Evolutionary conservation across 2,888 invertebrate species (phyloP).

Genomic region (Acleris cristana): DNA sequence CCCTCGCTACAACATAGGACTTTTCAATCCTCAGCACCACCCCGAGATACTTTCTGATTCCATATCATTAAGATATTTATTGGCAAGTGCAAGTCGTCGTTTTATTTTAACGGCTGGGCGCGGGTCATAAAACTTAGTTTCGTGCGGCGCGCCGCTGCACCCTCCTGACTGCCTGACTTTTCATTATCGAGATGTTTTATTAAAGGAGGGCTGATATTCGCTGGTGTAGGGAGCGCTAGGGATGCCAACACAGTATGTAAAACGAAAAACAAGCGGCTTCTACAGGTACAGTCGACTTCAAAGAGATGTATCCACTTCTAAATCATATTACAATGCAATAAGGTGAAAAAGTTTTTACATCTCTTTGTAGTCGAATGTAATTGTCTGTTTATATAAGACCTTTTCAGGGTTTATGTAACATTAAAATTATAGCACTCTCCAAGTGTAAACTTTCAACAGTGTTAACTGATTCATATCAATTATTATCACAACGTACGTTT

Average conservation of each 20-base stretch:
- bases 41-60: slow-evolving; percentile 81
- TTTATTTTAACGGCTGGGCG: slow-evolving; percentile 65
- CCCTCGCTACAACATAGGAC: slow-evolving; percentile 52
- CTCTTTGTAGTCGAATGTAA: too few relatives aligned
- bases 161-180: slow-evolving; percentile 83
- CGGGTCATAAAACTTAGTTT: slow-evolving; percentile 65
- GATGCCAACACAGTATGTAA: slow-evolving; percentile 53
- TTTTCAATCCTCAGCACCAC: slow-evolving; percentile 49
- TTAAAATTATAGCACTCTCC: too few relatives aligned
- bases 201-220: slow-evolving; percentile 71
- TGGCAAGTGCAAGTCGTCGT: slow-evolving; percentile 60
- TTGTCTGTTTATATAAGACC: too few relatives aligned
- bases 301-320: too few relatives aligned
- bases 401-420: too few relatives aligned
- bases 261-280: not conserved
- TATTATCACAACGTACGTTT: not conserved
- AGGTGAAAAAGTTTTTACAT: not conserved
- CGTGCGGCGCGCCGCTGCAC: slow-evolving; percentile 68
- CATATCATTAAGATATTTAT: slow-evolving; percentile 83
- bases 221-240: slow-evolving; percentile 66
- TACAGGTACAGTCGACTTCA: not conserved
- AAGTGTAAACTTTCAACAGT: not conserved
- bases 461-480: not conserved
- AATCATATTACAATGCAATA: too few relatives aligned
- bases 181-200: slow-evolving; percentile 85